Base-by-base conservation (phyloP, 2,113 vertebrate genomes). In the Oreochromis niloticus region DNA sequence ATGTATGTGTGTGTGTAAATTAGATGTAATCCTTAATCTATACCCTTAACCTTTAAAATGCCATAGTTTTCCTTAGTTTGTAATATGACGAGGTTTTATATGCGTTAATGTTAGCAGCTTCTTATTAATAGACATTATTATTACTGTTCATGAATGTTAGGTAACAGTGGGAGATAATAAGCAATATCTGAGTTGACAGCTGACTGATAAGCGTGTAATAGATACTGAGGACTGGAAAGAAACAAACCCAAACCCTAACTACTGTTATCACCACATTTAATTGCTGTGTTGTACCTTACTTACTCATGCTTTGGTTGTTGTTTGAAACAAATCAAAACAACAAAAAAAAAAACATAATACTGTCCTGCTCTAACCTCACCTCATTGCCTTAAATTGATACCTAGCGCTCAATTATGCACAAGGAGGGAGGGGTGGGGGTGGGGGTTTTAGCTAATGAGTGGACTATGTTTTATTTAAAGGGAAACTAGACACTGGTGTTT, bases 401-500 rank as follows among this genome's bases (percentile, higher is more conserved):
- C 81, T 84, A 39, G 14, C 66, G 19, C 85, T 96, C 85, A 95
- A 96, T 96, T 96, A 96, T 96, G 88, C 92, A 96, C 83, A 39
- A 66, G 66, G 22, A 16, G n/a, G 66, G 4, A n/a, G 11, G 63
- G 36, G 36, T 22, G n/a, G 57, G 80, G 24, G 24, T 24, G 24
- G 24, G 24, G 24, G 24, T 92, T 95, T 90, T 91, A 24, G 78
- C 82, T 93, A 93, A 94, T 95, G 91, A 93, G 90, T 63, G 85
- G 14, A 34, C 79, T 54, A 95, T 96, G 94, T 96, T 97, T 96
- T 95, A 96, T 96, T 96, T 93, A 96, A 94, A 93, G 61, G 85
- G 96, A 94, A 96, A 97, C 92, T 82, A 66, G 95, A 97, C 92
- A 95, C 96, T 94, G 52, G 81, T 54, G 91, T 93, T 96, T 95